Percentiles rank a stretch among this genome's conserved stretches.
Conservation (phyloP, 2,888 invertebrate genomes). For the Polia nebulosa region DNA sequence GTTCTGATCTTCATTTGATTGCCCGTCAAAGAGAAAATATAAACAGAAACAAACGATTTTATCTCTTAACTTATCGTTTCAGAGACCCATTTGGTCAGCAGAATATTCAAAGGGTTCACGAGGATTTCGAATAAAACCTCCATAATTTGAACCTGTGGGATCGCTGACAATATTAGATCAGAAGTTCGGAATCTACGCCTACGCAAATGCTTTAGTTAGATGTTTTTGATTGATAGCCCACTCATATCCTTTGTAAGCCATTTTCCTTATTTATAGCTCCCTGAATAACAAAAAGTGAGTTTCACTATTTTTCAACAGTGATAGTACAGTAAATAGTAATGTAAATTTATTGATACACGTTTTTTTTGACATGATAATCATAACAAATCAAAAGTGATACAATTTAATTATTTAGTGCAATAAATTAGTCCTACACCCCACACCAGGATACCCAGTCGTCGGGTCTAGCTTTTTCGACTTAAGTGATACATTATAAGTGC, state of each 20-base stretch:
- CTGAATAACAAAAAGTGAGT: constrained; percentile 37
- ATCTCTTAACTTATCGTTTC: neutral
- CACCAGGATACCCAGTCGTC: too few relatives aligned
- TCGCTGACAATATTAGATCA: neutral
- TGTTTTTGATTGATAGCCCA: constrained; percentile 12
- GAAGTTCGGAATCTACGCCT: neutral
- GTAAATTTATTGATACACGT: too few relatives aligned
- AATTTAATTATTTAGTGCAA: too few relatives aligned
- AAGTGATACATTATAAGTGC: too few relatives aligned
- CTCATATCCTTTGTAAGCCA: constrained; percentile 29
- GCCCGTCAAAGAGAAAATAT: neutral
- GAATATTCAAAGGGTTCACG: neutral
- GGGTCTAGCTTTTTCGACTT: too few relatives aligned
- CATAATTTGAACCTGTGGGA: neutral
- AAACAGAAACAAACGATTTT: neutral
- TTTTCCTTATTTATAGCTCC: constrained; percentile 39
- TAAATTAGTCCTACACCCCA: too few relatives aligned
- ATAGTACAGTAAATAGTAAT: too few relatives aligned
- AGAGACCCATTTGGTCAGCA: neutral
- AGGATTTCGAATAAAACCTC: neutral
- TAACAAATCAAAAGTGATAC: too few relatives aligned
- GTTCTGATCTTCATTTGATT: neutral
- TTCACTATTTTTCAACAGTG: constrained; percentile 17
- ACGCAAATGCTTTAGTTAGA: neutral
- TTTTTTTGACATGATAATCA: too few relatives aligned